Conservation (phyloP, 2,113 vertebrate genomes). For the Nymphicus hollandicus region DNA sequence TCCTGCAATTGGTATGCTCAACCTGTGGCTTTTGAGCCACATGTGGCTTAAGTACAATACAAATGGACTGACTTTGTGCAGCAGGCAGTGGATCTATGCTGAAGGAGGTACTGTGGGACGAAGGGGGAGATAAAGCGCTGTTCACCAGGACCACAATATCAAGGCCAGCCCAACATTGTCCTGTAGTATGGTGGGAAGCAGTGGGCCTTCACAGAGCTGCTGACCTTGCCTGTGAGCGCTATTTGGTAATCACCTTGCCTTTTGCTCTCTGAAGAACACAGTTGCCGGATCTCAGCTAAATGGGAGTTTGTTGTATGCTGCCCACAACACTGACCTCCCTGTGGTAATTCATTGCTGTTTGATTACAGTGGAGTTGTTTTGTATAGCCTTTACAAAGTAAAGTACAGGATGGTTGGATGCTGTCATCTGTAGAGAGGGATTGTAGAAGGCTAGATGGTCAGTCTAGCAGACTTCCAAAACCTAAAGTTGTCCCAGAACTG, state of each 20-base stretch:
- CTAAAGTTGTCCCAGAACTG: neutral
- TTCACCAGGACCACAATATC: neutral
- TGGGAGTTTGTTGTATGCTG: neutral
- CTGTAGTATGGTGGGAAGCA: neutral
- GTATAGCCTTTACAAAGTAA: neutral
- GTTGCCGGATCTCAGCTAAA: neutral
- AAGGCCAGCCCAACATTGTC: neutral
- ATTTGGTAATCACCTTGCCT: neutral
- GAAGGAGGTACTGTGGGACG: neutral
- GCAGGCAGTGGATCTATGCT: neutral
- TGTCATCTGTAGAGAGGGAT: neutral
- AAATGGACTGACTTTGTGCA: neutral
- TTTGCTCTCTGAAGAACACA: neutral
- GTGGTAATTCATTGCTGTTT: neutral
- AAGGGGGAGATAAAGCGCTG: neutral
- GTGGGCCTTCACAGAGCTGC: neutral
- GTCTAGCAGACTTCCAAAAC: neutral
- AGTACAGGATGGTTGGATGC: accelerated
- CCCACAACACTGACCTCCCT: neutral
- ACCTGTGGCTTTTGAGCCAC: neutral
- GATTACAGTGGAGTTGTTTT: neutral
- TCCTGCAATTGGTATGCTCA: neutral
- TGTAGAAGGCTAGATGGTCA: neutral
- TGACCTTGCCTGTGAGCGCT: neutral
- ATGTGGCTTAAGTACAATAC: neutral